Conservation (phyloP, 2,888 invertebrate genomes). For the Erannis defoliaria region DNA sequence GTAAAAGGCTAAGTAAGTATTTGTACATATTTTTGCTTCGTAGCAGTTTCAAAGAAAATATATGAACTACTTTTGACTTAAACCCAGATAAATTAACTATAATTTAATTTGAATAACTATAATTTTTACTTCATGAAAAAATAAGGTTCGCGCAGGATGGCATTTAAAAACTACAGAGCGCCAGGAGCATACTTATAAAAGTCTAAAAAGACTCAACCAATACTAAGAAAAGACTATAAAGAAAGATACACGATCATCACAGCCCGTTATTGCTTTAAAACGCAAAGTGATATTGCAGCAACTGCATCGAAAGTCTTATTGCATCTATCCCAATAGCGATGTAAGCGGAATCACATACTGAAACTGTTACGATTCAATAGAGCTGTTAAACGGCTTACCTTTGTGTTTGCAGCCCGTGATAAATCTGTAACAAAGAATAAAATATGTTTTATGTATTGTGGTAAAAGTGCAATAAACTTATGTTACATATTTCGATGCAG, state of each 20-base stretch:
- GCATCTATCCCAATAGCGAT: not conserved
- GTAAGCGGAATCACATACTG: constrained; percentile 9
- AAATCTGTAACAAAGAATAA: constrained; percentile 30
- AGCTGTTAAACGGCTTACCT: constrained; percentile 27
- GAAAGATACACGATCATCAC: not conserved
- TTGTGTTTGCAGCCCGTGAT: constrained; percentile 20
- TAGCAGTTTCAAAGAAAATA: no score
- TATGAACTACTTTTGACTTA: no score
- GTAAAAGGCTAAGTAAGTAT: no score
- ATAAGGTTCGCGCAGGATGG: not conserved
- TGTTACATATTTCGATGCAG: not conserved
- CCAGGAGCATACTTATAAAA: not conserved
- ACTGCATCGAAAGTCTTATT: constrained; percentile 29
- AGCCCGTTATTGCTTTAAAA: constrained; percentile 17
- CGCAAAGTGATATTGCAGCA: constrained; percentile 33
- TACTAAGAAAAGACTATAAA: not conserved
- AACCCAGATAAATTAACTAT: no score
- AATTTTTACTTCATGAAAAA: no score
- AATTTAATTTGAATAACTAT: no score
- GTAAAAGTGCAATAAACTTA: not conserved
- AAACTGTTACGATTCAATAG: constrained; percentile 25
- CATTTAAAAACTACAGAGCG: not conserved
- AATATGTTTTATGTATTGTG: constrained; percentile 13
- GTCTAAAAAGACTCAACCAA: not conserved
- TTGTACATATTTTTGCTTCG: no score